Conservation (phyloP, 1,140 invertebrate genomes). For the Bursaphelenchus mucronatus region DNA sequence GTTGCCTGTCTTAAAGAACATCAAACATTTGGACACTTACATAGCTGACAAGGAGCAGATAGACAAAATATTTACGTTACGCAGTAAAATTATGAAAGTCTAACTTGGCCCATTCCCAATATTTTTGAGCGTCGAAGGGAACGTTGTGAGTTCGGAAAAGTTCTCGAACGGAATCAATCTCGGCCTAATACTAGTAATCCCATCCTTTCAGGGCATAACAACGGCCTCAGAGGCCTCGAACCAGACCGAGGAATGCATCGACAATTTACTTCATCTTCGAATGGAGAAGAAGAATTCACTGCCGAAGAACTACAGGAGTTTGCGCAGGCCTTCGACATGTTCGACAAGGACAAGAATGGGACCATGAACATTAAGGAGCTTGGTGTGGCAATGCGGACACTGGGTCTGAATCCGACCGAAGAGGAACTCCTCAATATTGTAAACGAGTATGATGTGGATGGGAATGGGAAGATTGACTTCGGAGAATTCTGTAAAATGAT, state of each 20-base stretch:
- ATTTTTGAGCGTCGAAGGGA: neutral
- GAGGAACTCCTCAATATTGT: constrained; percentile 55
- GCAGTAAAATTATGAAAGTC: too few relatives aligned
- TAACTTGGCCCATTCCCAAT: too few relatives aligned
- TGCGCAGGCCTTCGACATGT: constrained; percentile 56
- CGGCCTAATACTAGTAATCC: constrained; percentile 1
- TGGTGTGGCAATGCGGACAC: constrained; percentile 58
- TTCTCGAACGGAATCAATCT: neutral
- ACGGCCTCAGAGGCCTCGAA: constrained; percentile 21
- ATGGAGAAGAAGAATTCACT: constrained; percentile 58
- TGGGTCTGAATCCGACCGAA: constrained; percentile 60
- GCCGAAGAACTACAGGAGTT: constrained; percentile 59
- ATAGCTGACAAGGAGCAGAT: too few relatives aligned
- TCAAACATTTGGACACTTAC: too few relatives aligned
- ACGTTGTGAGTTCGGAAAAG: constrained; percentile 12
- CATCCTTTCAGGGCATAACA: constrained; percentile 11
- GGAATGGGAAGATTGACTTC: constrained; percentile 59
- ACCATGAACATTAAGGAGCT: constrained; percentile 61
- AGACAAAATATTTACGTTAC: too few relatives aligned
- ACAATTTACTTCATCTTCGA: constrained; percentile 50
- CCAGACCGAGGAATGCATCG: constrained; percentile 46
- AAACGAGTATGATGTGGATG: constrained; percentile 57
- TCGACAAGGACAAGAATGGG: constrained; percentile 54
- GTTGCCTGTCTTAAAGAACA: too few relatives aligned
- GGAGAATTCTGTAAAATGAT: constrained; percentile 61